These are phyloP conservation scores for Pantherophis alleghaniensis DNA, from an alignment of 2,797 vertebrate genomes.

Conservation along the genomic window DNA sequence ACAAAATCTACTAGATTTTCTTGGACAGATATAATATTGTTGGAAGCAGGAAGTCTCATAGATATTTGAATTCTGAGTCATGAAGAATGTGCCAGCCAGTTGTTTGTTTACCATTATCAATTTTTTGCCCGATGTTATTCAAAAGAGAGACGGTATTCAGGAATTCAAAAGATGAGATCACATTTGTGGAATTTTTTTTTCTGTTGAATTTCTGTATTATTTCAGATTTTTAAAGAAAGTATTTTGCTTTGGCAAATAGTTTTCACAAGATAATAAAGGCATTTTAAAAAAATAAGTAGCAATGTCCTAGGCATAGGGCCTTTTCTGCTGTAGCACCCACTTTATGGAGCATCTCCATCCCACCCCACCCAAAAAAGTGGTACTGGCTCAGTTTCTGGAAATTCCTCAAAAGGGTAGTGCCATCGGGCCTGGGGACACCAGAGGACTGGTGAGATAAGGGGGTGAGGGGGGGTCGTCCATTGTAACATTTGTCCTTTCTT, in stretches of 20 bases:
- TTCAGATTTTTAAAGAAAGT: background rate
- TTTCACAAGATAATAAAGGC: background rate
- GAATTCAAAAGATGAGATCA: background rate
- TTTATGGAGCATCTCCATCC: background rate
- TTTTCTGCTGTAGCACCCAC: background rate
- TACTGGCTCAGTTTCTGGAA: background rate
- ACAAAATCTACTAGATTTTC: background rate
- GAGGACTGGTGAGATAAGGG: background rate
- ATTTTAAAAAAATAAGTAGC: background rate
- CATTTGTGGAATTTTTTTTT: background rate
- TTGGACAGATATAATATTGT: background rate
- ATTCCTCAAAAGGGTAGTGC: background rate
- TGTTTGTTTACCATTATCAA: background rate
- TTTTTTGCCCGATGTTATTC: background rate
- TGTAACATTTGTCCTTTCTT: background rate
- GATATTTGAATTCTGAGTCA: background rate
- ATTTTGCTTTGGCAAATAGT: constrained; percentile 10
- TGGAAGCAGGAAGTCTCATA: background rate
- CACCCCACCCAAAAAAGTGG: background rate
- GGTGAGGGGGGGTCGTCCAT: background rate
- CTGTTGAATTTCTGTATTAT: background rate
- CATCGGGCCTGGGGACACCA: background rate
- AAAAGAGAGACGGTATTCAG: background rate
- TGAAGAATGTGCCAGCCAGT: background rate
- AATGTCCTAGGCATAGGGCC: background rate